Base-by-base conservation (phyloP, 2,113 vertebrate species). In the Pogona vitticeps region DNA sequence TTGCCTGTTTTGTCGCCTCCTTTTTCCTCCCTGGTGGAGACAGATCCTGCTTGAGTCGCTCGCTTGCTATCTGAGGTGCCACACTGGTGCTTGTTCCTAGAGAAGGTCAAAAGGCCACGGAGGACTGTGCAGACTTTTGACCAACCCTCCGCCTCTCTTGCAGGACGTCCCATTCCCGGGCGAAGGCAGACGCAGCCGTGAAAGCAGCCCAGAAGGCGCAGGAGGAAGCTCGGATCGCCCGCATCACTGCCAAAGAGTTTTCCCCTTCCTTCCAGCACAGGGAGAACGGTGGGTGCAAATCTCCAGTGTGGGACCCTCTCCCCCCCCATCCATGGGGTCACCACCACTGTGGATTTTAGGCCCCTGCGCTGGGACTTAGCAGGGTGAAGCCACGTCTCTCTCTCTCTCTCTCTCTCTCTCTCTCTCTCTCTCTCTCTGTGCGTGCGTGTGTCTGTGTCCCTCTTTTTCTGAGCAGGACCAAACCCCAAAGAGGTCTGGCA, bases 231-330 rank as follows among this genome's bases (percentile, higher is more conserved):
- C 97, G 97, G 87, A 96, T 99, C 56, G 98, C 98, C 96, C 97
- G 98, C 96, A 97, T 99, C 94, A 97, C 98, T 96, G 98, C 98
- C 97, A 99, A 98, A 97, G 98, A 99, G 97, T 98, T 99, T 94
- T 99, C 98, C 0, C 98, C 98, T 80, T 98, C 98, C 95, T 98
- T 98, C 92, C 98, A 98, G 96, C 98, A 98, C 96, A 96, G 98
- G 89, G 98, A 98, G 84, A 99, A 99, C 0, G 98, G 98, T 99
- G 94, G 98, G 98, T 96, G 15, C 1, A 0, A 21, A 67, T 0
- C 0, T 6, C 82, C 46, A n/a, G n/a, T n/a, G n/a, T 23, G 33
- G 42, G 46, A 52, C 5, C 10, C 46, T 52, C 65, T 10, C 65
- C 2, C 65, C 6, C 65, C 10, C 31, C 28, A 10, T 40, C 36